These are phyloP conservation scores for Chrysemys picta DNA, from an alignment of 2,113 vertebrate genomes.

Conservation along the genomic window DNA sequence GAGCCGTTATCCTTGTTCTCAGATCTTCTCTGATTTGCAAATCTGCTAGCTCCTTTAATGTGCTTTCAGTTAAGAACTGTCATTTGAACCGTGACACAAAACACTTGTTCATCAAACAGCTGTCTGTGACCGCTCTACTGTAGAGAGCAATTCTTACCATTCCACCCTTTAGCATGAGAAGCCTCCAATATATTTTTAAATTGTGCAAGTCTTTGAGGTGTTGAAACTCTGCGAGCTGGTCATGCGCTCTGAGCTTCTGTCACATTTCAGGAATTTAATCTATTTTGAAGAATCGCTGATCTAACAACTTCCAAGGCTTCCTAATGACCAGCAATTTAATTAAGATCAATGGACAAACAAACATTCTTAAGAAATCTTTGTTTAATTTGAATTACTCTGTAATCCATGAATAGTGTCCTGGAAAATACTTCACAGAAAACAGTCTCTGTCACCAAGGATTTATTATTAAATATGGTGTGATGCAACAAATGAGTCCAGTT, in stretches of 20 bases:
- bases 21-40: not conserved
- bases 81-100: conserved; percentile 15
- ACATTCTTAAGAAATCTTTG: conserved; percentile 19
- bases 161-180: not conserved
- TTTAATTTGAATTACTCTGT: conserved; percentile 3
- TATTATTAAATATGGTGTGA: not conserved
- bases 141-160: not conserved
- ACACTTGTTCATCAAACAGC: not conserved
- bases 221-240: not conserved
- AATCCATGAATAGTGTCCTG: not conserved
- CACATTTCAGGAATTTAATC: not conserved
- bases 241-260: not conserved
- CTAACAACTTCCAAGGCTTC: not conserved
- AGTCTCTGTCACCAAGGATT: not conserved
- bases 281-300: not conserved
- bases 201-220: not conserved
- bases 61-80: not conserved
- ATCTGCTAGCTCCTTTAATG: conserved; percentile 26
- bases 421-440: not conserved
- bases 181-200: not conserved
- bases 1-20: conserved; percentile 41
- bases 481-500: not conserved
- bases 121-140: fast-evolving
- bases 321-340: not conserved
- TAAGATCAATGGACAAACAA: not conserved